A percentile compares a stretch with the other conserved stretches of the same genome.
Conservation (phyloP, 1,140 invertebrate species). For the Zelostemma sp. region DNA sequence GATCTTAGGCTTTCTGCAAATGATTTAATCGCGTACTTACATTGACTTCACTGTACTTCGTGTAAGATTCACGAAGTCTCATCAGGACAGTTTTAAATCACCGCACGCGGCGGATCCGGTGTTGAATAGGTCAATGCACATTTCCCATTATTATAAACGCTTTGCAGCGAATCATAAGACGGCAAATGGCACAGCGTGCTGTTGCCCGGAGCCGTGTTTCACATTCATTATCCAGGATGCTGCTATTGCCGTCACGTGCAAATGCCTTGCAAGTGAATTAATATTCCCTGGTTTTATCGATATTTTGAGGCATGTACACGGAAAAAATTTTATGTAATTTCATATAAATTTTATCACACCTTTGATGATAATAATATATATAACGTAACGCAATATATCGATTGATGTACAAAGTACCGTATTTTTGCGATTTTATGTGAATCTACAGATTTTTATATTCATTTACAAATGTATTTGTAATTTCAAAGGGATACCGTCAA, state of each 20-base stretch:
- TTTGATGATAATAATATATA: no score
- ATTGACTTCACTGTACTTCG: background rate
- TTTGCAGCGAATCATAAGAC: conserved; percentile 5
- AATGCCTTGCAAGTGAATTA: background rate
- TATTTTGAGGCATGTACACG: background rate
- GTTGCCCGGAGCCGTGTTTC: conserved; percentile 16
- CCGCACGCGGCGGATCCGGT: conserved; percentile 36
- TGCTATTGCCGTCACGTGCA: background rate
- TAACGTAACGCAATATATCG: no score
- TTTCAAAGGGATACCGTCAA: no score
- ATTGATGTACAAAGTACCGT: no score
- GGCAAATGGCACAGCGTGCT: conserved; percentile 30
- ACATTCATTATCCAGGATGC: conserved; percentile 9
- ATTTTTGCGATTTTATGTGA: no score
- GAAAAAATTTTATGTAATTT: no score
- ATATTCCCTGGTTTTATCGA: conserved; percentile 1
- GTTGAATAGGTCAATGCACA: conserved; percentile 55
- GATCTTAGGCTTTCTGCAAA: background rate
- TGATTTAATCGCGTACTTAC: background rate
- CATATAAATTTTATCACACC: no score
- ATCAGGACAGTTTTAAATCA: conserved; percentile 43
- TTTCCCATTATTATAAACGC: conserved; percentile 42
- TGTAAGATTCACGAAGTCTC: conserved; percentile 34
- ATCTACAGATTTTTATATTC: no score
- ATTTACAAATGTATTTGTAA: no score